A percentile compares a stretch with the other conserved stretches of the same genome.
These are phyloP conservation scores for Coptodon rendalli DNA, from an alignment of 2,113 vertebrate genomes.

Conservation along the genomic window DNA sequence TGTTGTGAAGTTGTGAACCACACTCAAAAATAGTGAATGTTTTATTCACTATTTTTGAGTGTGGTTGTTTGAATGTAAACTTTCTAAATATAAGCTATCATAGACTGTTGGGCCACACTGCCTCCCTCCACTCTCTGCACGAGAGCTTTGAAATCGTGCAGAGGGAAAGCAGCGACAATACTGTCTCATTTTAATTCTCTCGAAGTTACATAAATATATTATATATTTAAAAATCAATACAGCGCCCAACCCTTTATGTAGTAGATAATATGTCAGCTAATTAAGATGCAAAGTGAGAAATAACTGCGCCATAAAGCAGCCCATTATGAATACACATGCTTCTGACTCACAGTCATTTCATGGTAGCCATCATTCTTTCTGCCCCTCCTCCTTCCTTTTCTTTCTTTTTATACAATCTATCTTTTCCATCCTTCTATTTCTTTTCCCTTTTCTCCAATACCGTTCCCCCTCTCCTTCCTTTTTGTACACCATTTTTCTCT, in stretches of 20 bases:
- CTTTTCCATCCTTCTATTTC: neutral
- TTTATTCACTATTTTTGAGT: neutral
- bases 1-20: accelerated
- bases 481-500: neutral
- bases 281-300: neutral
- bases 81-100: neutral
- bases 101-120: neutral
- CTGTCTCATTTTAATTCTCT: neutral
- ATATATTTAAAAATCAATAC: neutral
- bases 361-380: neutral
- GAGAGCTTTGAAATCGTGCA: neutral
- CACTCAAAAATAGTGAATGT: too few relatives aligned
- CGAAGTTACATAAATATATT: neutral
- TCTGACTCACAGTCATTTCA: neutral
- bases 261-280: neutral
- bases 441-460: neutral
- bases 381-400: neutral
- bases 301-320: neutral
- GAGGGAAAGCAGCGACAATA: neutral
- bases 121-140: neutral
- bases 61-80: neutral
- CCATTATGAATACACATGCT: neutral
- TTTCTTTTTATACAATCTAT: neutral
- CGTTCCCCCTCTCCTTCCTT: neutral
- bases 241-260: neutral